These are phyloP conservation scores for Axis porcinus DNA, from an alignment of 2,113 vertebrate species.

Conservation along the genomic window DNA sequence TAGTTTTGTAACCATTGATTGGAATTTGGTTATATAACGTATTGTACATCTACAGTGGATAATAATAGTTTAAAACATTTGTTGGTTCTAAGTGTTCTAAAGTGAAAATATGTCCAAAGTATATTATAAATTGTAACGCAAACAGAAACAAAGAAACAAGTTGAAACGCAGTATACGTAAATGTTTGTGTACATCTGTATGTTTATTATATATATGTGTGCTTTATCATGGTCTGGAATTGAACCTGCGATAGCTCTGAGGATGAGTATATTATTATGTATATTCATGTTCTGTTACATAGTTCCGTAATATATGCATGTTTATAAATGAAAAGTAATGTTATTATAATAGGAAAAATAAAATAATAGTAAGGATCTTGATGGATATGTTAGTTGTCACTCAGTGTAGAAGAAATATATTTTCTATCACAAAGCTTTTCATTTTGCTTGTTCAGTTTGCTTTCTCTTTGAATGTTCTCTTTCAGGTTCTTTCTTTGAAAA, in stretches of 20 bases:
- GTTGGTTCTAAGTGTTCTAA: neutral
- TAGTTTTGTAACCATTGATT: neutral
- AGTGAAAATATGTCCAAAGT: neutral
- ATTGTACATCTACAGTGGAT: neutral
- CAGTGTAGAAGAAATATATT: neutral
- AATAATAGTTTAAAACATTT: neutral
- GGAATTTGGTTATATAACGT: neutral
- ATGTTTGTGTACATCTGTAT: neutral
- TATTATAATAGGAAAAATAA: neutral
- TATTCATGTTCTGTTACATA: neutral
- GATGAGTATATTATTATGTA: neutral
- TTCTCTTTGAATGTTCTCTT: neutral
- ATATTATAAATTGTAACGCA: neutral
- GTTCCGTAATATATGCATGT: neutral
- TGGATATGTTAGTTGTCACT: neutral
- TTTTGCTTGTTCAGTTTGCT: neutral
- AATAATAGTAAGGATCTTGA: neutral
- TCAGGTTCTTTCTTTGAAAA: neutral
- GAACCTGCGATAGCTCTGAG: neutral
- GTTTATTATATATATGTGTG: neutral
- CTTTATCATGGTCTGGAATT: neutral
- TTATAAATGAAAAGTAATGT: neutral
- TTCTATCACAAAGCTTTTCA: neutral
- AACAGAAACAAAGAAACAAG: neutral
- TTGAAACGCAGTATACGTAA: neutral